Conservation (phyloP, 2,797 vertebrate genomes). For the Crenichthys baileyi region DNA sequence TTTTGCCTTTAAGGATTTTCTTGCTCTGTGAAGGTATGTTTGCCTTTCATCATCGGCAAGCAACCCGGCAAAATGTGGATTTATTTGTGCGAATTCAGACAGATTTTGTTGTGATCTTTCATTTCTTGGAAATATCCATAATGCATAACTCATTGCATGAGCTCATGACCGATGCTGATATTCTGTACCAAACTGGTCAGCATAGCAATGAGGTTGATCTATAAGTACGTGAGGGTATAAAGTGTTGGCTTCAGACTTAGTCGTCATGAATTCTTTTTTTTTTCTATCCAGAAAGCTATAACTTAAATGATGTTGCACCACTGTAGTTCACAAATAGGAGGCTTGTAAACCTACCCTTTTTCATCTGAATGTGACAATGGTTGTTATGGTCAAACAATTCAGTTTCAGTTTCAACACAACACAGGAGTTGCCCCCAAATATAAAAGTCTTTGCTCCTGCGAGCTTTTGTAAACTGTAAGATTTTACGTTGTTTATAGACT, state of each 20-base stretch:
- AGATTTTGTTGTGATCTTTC: slow-evolving; percentile 8
- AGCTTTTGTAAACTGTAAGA: no score
- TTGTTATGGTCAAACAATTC: background rate
- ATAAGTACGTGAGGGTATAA: background rate
- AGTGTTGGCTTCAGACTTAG: background rate
- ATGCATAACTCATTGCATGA: background rate
- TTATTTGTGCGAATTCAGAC: slow-evolving; percentile 14
- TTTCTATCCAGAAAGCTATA: background rate
- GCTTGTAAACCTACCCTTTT: background rate
- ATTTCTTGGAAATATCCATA: background rate
- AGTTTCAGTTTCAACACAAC: background rate
- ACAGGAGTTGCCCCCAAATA: background rate
- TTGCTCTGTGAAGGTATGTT: slow-evolving; percentile 8
- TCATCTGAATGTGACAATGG: no score
- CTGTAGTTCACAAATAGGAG: background rate
- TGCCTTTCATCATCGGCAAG: background rate
- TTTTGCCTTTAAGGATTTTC: background rate
- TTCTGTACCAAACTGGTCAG: background rate
- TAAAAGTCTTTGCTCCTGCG: background rate
- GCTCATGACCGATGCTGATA: background rate
- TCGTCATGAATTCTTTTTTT: background rate
- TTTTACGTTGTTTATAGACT: no score
- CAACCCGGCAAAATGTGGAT: background rate
- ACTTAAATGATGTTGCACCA: background rate
- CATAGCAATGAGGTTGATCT: background rate